phyloP scores from a whole-genome alignment of 2,797 vertebrate genomes.

The Falco peregrinus region DNA sequence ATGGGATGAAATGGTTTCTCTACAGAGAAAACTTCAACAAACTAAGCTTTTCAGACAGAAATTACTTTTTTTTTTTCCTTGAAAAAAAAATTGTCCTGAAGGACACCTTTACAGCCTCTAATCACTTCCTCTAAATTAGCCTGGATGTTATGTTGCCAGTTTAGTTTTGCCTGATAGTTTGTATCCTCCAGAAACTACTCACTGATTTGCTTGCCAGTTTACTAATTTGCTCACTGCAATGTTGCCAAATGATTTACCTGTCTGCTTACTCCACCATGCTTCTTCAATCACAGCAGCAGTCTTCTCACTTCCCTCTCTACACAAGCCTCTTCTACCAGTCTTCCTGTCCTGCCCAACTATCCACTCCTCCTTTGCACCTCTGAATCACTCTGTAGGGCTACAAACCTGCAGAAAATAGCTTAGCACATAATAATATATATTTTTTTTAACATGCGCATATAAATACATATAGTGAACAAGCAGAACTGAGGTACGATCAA shows the following conservation, averaged over 20 bases:
- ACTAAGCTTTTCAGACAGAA: not conserved
- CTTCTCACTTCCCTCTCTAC: not conserved
- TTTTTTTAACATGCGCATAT: not conserved
- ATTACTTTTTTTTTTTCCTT: not conserved
- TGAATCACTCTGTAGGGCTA: not conserved
- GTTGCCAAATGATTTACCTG: not conserved
- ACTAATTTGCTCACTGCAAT: not conserved
- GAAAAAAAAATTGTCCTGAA: not conserved
- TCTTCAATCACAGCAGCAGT: not conserved
- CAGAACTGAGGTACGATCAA: not conserved
- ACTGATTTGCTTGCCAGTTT: not conserved
- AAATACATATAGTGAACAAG: not conserved
- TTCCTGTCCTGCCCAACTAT: not conserved
- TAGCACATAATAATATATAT: not conserved
- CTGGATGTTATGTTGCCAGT: not conserved
- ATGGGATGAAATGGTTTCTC: fast-evolving
- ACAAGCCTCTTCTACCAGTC: not conserved
- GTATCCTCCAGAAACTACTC: not conserved
- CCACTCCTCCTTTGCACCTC: not conserved
- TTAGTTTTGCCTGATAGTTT: not conserved
- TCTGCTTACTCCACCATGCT: not conserved
- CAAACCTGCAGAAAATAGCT: not conserved
- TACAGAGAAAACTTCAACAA: not conserved
- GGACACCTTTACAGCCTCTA: not conserved
- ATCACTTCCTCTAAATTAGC: not conserved